Evolutionary conservation across 2,797 vertebrate genomes (phyloP), one percentile per base, ranked within the genome.

Genomic region (Fundulus diaphanus): DNA sequence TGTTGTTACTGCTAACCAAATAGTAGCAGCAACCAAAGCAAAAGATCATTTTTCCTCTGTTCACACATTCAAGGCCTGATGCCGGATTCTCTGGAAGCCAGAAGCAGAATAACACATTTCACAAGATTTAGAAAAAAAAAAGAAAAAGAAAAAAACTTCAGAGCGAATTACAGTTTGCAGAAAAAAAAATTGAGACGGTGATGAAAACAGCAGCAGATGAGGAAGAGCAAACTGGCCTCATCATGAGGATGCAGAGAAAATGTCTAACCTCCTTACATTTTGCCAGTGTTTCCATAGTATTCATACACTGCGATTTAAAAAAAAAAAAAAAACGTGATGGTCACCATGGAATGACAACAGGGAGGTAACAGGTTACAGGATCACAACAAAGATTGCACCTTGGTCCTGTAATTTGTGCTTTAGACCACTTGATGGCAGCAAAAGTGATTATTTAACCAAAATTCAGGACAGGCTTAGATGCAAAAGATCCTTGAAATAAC

Each of bases 341-440:
- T 37, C 33, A 22, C 22, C 20, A 37, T 37, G 20, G 1, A 5
- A 37, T 63, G 59, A 37, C 4, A 24, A 63, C 33, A 37, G 22
- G 4, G 20, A 12, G 9, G 9, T 24, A 63, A 33, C 56, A 59
- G 29, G 33, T 63, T 37, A 63, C 67, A 65, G 31, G 15, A 29
- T 52, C 54, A 63, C 42, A 29, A 73, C 40, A 51, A 40, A 71
- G 16, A 18, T n/a, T 70, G 40, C 67, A 44, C 44, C 27, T 73
- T 33, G 35, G 18, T 66, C 76, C 77, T 92, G 90, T 86, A 65
- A 87, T 85, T 88, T 82, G 75, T 73, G 63, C 48, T 27, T 84
- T 35, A 54, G 52, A 80, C 93, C 92, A 93, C 90, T 91, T 87
- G 90, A 90, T 91, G 92, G 90, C 91, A 94, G 92, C 88, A 94